These are phyloP conservation scores for Pithys albifrons DNA, from an alignment of 2,113 vertebrate species.

Conservation along the genomic window DNA sequence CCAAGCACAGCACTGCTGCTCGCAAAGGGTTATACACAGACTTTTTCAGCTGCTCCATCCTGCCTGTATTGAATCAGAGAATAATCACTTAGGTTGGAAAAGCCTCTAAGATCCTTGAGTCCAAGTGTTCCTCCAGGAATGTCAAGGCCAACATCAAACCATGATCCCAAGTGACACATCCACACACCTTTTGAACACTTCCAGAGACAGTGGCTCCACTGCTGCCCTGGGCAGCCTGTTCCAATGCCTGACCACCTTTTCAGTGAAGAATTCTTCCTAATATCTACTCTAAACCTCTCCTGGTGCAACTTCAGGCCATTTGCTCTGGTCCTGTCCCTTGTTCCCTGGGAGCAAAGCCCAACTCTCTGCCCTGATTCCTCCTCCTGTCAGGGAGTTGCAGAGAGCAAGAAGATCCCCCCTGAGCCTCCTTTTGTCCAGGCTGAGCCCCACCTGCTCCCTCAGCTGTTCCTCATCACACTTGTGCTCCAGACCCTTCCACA, in stretches of 20 bases:
- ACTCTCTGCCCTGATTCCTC: not conserved
- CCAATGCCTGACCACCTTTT: not conserved
- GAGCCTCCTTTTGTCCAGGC: not conserved
- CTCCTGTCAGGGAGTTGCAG: not conserved
- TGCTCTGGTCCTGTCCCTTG: not conserved
- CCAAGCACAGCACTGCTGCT: fast-evolving
- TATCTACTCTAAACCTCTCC: not conserved
- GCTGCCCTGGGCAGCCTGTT: not conserved
- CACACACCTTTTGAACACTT: not conserved
- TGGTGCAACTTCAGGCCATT: not conserved
- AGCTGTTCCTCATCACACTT: not conserved
- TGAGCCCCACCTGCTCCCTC: not conserved
- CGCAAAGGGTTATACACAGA: not conserved
- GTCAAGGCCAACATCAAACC: not conserved
- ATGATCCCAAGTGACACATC: not conserved
- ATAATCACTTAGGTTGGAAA: not conserved
- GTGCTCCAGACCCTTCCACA: not conserved
- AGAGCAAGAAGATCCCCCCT: not conserved
- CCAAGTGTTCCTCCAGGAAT: not conserved
- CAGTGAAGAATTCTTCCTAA: not conserved
- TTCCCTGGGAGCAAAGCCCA: not conserved
- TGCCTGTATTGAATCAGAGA: not conserved
- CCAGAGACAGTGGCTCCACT: not conserved
- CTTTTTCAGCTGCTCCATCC: not conserved
- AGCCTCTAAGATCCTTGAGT: not conserved